These are phyloP conservation scores for Ptilorrhoa leucosticta DNA, from an alignment of 2,113 vertebrate genomes.

Conservation along the genomic window DNA sequence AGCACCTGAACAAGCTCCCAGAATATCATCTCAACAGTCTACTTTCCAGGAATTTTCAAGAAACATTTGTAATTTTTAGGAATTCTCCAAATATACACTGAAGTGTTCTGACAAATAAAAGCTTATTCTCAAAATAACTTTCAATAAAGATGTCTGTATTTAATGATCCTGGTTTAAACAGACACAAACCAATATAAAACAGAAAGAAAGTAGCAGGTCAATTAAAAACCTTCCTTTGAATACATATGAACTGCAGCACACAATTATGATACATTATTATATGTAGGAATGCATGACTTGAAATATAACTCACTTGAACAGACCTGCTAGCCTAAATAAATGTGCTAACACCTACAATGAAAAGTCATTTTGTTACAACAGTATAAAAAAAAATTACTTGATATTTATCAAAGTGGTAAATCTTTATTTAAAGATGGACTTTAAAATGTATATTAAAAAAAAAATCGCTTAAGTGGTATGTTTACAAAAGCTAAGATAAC, in stretches of 20 bases:
- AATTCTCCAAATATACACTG: not conserved
- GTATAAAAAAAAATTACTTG: not conserved
- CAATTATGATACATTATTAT: not conserved
- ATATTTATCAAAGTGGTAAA: not conserved
- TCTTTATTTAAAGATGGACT: not conserved
- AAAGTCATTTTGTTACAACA: not conserved
- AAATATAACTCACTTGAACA: not conserved
- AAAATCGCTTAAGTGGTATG: not conserved
- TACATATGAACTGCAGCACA: not conserved
- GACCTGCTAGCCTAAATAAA: not conserved
- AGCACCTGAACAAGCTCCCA: not conserved
- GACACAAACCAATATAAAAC: not conserved
- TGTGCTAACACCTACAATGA: not conserved
- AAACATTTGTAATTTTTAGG: not conserved
- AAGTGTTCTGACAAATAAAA: not conserved
- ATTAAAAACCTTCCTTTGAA: not conserved
- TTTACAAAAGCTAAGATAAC: not conserved
- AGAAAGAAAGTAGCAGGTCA: not conserved
- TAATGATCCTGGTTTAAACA: not conserved
- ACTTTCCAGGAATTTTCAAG: not conserved
- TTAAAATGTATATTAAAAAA: not conserved
- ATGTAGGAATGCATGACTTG: not conserved
- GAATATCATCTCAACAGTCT: not conserved
- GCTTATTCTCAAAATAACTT: not conserved
- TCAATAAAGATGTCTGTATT: not conserved